Conservation (phyloP, 2,113 vertebrate species). For the Takifugu flavidus region DNA sequence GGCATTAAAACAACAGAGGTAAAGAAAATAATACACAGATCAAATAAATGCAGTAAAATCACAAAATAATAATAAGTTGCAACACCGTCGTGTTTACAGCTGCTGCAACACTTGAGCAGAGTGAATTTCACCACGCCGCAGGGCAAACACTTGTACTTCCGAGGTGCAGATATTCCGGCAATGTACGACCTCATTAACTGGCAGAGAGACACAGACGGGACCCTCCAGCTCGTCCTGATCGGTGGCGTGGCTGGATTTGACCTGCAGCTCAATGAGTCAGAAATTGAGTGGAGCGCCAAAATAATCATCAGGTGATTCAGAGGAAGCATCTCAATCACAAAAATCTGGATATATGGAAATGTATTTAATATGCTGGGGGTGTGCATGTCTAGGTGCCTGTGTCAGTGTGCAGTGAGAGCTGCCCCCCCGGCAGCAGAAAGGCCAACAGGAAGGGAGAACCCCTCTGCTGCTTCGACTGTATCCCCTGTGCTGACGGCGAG, state of each 20-base stretch:
- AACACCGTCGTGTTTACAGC: not conserved
- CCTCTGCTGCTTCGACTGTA: slow-evolving; percentile 79
- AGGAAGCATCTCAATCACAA: not conserved
- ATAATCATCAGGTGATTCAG: slow-evolving; percentile 28
- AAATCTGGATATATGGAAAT: too few species aligned
- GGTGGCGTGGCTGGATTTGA: slow-evolving; percentile 44
- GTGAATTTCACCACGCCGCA: slow-evolving; percentile 68
- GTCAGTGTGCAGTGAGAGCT: slow-evolving; percentile 72
- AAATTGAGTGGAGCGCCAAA: slow-evolving; percentile 62
- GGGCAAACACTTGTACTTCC: slow-evolving; percentile 67
- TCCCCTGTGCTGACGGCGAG: slow-evolving; percentile 74
- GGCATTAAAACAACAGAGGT: slow-evolving; percentile 65
- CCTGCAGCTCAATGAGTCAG: slow-evolving; percentile 63
- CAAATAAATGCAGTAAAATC: not conserved
- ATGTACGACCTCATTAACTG: slow-evolving; percentile 77
- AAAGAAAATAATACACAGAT: not conserved
- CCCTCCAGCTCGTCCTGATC: slow-evolving; percentile 48
- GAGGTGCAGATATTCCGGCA: slow-evolving; percentile 57
- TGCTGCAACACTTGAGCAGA: slow-evolving; percentile 38
- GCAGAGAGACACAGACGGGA: slow-evolving; percentile 54
- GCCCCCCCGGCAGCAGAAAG: slow-evolving; percentile 39
- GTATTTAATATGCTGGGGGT: too few species aligned
- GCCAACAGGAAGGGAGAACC: slow-evolving; percentile 68
- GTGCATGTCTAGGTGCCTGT: slow-evolving; percentile 35
- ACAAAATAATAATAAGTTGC: slow-evolving; percentile 50